phyloP scores from a whole-genome alignment of 92 coral and sea anemone genomes.

The Palythoa grandiflora region DNA sequence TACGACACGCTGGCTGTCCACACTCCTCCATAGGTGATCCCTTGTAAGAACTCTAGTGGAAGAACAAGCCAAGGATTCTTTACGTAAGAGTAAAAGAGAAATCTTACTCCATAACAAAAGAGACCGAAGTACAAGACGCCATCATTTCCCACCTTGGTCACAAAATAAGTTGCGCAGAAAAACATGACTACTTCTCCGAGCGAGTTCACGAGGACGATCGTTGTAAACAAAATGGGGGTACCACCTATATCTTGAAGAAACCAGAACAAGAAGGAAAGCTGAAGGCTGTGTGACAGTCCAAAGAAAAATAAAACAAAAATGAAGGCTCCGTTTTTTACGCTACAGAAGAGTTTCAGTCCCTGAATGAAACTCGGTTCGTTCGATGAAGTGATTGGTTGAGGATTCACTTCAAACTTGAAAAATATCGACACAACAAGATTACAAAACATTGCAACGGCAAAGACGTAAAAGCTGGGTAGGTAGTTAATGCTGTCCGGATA shows the following conservation, averaged over 20 bases:
- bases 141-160: conserved; percentile 81
- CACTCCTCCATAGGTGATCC: conserved; percentile 86
- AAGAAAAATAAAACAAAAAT: conserved; percentile 67
- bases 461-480: conserved; percentile 79
- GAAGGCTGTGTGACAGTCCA: conserved; percentile 76
- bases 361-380: conserved; percentile 56
- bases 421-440: conserved; percentile 72
- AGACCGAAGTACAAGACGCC: conserved; percentile 81
- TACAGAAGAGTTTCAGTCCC: conserved; percentile 77
- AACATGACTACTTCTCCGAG: conserved; percentile 88
- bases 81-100: conserved; percentile 81
- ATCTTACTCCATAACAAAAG: conserved; percentile 78
- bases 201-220: conserved; percentile 76
- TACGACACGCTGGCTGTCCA: conserved; percentile 94
- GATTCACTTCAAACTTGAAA: conserved; percentile 61
- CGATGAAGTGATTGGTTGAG: conserved; percentile 23
- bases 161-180: conserved; percentile 81
- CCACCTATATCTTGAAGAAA: conserved; percentile 93
- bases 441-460: conserved; percentile 80
- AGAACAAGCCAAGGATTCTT: conserved; percentile 85
- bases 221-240: conserved; percentile 81
- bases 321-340: conserved; percentile 81
- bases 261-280: conserved; percentile 90
- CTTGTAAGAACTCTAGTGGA: conserved; percentile 83
- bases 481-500: conserved; percentile 90